Evolutionary conservation across 1,140 invertebrate species (phyloP).

Genomic region (Globodera rostochiensis): DNA sequence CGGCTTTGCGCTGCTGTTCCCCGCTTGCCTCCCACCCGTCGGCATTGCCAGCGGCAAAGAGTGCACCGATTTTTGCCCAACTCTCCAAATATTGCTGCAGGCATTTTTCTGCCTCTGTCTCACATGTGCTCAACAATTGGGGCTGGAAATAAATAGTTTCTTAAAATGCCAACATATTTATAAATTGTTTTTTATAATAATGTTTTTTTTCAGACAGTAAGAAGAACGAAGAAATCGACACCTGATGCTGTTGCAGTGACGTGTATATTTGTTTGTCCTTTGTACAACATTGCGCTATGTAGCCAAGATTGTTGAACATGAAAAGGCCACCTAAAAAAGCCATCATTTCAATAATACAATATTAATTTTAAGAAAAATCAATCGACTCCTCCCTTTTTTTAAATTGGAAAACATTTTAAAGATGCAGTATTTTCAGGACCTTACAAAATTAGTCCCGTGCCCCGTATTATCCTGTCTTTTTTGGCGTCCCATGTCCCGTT

Average conservation of each 20-base stretch:
- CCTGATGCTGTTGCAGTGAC: conserved; percentile 27
- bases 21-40: conserved; percentile 1
- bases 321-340: conserved; percentile 49
- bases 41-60: conserved; percentile 2
- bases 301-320: conserved; percentile 51
- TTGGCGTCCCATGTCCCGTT: too few species aligned
- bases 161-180: background rate
- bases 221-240: background rate
- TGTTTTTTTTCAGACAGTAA: too few species aligned
- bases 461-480: too few species aligned
- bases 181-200: too few species aligned
- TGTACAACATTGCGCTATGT: conserved; percentile 36
- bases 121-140: conserved; percentile 37
- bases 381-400: too few species aligned
- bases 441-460: too few species aligned
- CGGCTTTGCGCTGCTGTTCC: conserved; percentile 16
- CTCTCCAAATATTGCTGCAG: conserved; percentile 43
- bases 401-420: too few species aligned
- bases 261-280: conserved; percentile 38
- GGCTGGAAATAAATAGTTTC: background rate
- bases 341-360: background rate
- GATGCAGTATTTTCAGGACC: too few species aligned
- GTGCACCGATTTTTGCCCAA: conserved; percentile 23
- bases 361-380: too few species aligned
- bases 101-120: conserved; percentile 40